Percentiles rank a stretch among this genome's conserved stretches.
Evolutionary conservation across 2,888 invertebrate species (phyloP).

Genomic region (Nematopogon swammerdamellus): DNA sequence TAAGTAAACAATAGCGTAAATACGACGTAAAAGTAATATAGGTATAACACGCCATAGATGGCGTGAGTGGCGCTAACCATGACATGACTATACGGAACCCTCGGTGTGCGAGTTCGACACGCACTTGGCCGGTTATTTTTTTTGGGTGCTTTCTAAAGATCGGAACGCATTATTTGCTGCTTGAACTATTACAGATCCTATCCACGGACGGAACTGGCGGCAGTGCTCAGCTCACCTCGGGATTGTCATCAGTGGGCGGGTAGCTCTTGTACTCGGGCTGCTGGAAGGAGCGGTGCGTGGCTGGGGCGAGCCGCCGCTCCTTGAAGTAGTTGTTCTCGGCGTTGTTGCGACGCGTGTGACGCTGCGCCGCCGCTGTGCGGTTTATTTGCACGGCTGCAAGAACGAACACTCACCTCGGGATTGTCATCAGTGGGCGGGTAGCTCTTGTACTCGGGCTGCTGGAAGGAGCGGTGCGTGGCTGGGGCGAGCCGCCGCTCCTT

Average conservation of each 20-base stretch:
- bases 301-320: background rate
- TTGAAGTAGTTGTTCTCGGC: background rate
- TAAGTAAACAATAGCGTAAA: too few relatives aligned
- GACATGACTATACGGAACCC: too few relatives aligned
- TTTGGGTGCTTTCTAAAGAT: too few relatives aligned
- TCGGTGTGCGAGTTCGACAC: too few relatives aligned
- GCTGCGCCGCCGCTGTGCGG: background rate
- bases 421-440: background rate
- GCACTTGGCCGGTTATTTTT: too few relatives aligned
- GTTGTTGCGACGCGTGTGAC: background rate
- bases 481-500: background rate
- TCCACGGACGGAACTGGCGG: too few relatives aligned
- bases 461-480: background rate
- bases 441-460: background rate
- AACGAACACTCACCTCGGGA: background rate
- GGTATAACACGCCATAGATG: too few relatives aligned
- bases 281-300: background rate
- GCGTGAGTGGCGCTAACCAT: too few relatives aligned
- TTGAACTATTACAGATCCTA: too few relatives aligned
- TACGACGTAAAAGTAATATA: too few relatives aligned
- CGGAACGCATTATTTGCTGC: too few relatives aligned
- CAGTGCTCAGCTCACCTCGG: background rate
- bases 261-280: background rate
- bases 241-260: background rate
- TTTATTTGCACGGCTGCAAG: background rate